Base-by-base conservation (phyloP, 2,113 vertebrate genomes). In the Mixornis gularis region DNA sequence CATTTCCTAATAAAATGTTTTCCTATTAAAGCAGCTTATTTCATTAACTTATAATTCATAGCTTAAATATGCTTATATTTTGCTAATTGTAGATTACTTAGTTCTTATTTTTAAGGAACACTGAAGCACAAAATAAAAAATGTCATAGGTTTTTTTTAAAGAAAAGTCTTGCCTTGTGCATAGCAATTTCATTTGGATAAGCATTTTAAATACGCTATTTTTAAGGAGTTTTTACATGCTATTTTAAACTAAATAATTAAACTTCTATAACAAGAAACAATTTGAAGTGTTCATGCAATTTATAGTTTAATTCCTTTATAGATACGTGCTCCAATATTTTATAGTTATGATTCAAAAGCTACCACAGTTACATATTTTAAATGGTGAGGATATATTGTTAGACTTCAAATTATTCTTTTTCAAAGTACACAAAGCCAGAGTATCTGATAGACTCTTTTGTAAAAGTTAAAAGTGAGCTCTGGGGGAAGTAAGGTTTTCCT, bases 41-140 rank as follows among this genome's bases (percentile, higher is more conserved):
- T 90, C 56, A 63, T 93, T 92, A 86, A 68, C 36, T 59, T 92
- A 36, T 10, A 90, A 87, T 85, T 89, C 40, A 49, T 62, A 79
- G 43, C 41, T 92, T 89, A 82, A 91, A 73, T 64, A 60, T 80
- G 60, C 70, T 89, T 92, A 56, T 87, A 70, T 73, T 93, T 95
- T 87, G 74, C 36, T 94, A 93, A 89, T 90, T 89, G 72, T 74
- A 73, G 64, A 85, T 91, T 91, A 87, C 41, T 91, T 77, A 58
- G 71, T 74, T 41, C 52, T 91, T 93, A 74, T 76, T 95, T 91
- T 89, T 62, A 82, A 85, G 70, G 56, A 76, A 71, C 56, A 21
- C 24, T 70, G 86, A 62, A 89, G 59, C 68, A 71, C 86, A 78
- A 73, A 68, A 60, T 70, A 27, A n/a, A 70, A 40, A 70, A 84